Conservation (phyloP, 2,797 vertebrate species). For the Pempheris klunzingeri region DNA sequence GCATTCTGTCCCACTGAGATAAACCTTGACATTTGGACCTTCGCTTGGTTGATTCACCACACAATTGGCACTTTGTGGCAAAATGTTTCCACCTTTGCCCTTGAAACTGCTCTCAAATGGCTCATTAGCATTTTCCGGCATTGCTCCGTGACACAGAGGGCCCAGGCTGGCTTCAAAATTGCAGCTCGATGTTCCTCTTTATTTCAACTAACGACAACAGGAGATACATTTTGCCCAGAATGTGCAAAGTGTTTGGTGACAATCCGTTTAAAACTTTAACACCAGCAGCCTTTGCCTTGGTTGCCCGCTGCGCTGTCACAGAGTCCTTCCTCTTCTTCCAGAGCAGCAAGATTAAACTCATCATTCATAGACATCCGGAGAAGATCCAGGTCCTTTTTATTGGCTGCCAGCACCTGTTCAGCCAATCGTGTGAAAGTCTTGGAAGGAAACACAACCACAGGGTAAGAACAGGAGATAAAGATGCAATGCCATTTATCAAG, state of each 20-base stretch:
- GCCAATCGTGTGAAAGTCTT: conserved; percentile 96
- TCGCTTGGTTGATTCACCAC: conserved; percentile 19
- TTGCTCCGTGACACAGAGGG: conserved; percentile 1
- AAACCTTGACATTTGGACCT: conserved; percentile 29
- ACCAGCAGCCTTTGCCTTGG: conserved; percentile 93
- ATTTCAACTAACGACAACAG: conserved; percentile 19
- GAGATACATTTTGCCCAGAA: conserved; percentile 33
- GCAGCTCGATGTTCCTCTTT: conserved; percentile 5
- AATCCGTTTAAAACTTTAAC: conserved; percentile 79
- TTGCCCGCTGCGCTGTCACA: conserved; percentile 78
- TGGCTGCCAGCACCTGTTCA: conserved; percentile 95
- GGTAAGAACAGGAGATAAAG: not conserved
- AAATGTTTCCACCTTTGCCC: conserved; percentile 36
- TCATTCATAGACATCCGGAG: conserved; percentile 85
- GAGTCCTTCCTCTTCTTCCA: conserved; percentile 92
- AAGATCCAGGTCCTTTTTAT: conserved; percentile 95
- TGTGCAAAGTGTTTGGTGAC: conserved; percentile 34
- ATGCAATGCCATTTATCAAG: not conserved
- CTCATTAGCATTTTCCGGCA: conserved; percentile 17
- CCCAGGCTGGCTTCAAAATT: conserved; percentile 17
- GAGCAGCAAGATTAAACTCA: conserved; percentile 86
- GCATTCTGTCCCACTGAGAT: conserved; percentile 18
- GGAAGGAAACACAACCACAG: conserved; percentile 23
- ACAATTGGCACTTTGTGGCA: conserved; percentile 34
- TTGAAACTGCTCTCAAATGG: conserved; percentile 26